A percentile compares a stretch with the other conserved stretches of the same genome.
These are phyloP conservation scores for Dermatemys mawii DNA, from an alignment of 2,113 vertebrate genomes.

Conservation along the genomic window DNA sequence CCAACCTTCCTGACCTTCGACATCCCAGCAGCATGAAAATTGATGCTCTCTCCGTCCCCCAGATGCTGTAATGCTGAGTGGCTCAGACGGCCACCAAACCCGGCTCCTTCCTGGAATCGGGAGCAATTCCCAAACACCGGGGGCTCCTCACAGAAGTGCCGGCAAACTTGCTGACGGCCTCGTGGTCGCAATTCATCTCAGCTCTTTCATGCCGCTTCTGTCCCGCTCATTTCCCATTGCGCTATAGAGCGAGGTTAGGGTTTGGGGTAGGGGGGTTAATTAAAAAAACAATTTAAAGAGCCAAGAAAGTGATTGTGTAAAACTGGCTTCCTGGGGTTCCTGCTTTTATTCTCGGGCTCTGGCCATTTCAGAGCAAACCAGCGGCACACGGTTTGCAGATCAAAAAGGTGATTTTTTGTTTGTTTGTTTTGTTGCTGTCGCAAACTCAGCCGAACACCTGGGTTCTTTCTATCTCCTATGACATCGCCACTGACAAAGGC, in stretches of 20 bases:
- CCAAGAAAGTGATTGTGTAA: not conserved
- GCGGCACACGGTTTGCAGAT: not conserved
- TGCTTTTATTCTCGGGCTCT: not conserved
- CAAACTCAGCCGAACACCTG: not conserved
- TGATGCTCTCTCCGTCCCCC: not conserved
- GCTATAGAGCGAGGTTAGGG: not conserved
- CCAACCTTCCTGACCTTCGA: not conserved
- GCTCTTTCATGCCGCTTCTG: not conserved
- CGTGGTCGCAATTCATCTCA: not conserved
- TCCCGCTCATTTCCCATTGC: slow-evolving; percentile 43
- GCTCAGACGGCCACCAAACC: not conserved
- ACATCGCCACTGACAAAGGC: not conserved
- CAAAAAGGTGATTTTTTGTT: too few relatives aligned
- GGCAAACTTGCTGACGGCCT: not conserved
- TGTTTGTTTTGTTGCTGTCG: too few relatives aligned
- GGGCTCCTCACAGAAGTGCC: not conserved
- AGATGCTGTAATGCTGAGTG: not conserved
- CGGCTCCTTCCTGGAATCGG: not conserved
- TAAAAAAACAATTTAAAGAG: slow-evolving; percentile 65
- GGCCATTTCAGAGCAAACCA: not conserved
- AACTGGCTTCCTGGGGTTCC: not conserved
- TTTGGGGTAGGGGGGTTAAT: slow-evolving; percentile 3
- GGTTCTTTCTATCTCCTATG: not conserved
- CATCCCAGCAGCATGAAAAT: not conserved
- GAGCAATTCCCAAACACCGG: not conserved